Evolutionary conservation across 2,888 invertebrate species (phyloP), one percentile per base, ranked within the genome.

Genomic region (Parasteatoda lunata): DNA sequence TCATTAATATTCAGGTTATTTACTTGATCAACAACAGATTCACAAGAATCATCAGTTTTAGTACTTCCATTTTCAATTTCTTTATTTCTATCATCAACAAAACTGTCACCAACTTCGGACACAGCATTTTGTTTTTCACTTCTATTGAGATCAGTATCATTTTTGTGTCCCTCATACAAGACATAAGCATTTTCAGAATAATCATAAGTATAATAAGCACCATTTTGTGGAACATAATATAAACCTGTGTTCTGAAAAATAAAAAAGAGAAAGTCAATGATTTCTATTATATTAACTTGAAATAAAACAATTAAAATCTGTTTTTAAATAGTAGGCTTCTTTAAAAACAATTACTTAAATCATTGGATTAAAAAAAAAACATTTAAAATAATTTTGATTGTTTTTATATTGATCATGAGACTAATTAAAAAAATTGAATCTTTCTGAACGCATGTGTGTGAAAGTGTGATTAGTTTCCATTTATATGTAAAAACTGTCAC

Each of bases 181-280:
- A 95, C 94, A 92, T 96, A 97, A 66, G 94, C 93, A 90, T 96
- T 94, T 77, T 94, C 95, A 51, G 94, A 94, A 90, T 95, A 94
- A 90, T 97, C 95, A 91, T 96, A 97, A 90, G 94, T 94, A 91
- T 97, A 96, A 92, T 97, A 98, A 80, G 95, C 96, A 4, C 96
- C 95, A 54, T 95, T 95, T 89, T 95, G 95, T 5, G 96, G 96
- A 92, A 98, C 97, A 91, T 97, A 98, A 91, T 97, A 98, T 49
- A 98, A 93, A 1, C 96, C 95, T 90, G 95, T 94, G 91, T 96
- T 95, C 97, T 97, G 91, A 64, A 92, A 89, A 87, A 69, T 47
- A 69, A 11, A 11, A 1, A 47, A 13, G 52, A 72, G 7, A 30
- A 72, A 6, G 45, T 8, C 4, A 52, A 30, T 11, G 30, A 30